Conservation (phyloP, 2,888 invertebrate species). For the Amphipyra berbera region DNA sequence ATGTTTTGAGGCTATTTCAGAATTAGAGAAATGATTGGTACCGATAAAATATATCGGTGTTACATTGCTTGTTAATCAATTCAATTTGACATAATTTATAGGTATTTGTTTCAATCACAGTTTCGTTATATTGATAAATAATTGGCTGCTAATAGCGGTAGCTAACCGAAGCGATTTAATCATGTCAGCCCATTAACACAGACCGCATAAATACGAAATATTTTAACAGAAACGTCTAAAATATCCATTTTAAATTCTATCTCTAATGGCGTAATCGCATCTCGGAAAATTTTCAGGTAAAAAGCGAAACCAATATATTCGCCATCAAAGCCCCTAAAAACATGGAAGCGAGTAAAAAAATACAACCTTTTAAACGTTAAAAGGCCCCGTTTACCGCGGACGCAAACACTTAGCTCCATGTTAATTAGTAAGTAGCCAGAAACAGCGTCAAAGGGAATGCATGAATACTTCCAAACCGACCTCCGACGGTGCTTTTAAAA, state of each 20-base stretch:
- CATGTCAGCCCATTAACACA: conserved; percentile 10
- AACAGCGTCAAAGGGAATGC: conserved; percentile 89
- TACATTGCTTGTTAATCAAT: conserved; percentile 5
- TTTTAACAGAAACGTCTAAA: conserved; percentile 47
- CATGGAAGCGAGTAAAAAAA: conserved; percentile 79
- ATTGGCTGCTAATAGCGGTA: conserved; percentile 4
- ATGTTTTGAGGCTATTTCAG: conserved; percentile 11
- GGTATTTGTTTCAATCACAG: too few species aligned
- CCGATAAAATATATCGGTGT: neutral
- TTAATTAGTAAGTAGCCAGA: conserved; percentile 89
- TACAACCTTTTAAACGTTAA: conserved; percentile 87
- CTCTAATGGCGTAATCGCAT: conserved; percentile 78
- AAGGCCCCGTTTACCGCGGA: conserved; percentile 89
- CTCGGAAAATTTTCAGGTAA: conserved; percentile 79
- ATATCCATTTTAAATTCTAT: conserved; percentile 63
- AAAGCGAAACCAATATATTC: conserved; percentile 83
- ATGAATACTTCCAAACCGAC: conserved; percentile 87
- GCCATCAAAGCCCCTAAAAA: conserved; percentile 85
- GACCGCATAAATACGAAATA: conserved; percentile 30
- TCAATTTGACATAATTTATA: conserved; percentile 9
- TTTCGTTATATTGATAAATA: conserved; percentile 21
- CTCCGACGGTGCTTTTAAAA: conserved; percentile 87
- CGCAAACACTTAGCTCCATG: conserved; percentile 89
- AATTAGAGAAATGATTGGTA: conserved; percentile 1
- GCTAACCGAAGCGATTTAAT: conserved; percentile 21